A percentile compares a stretch with the other conserved stretches of the same genome.
These are phyloP conservation scores for Drosophila leontia DNA, from an alignment of 1,140 invertebrate genomes.

Conservation along the genomic window DNA sequence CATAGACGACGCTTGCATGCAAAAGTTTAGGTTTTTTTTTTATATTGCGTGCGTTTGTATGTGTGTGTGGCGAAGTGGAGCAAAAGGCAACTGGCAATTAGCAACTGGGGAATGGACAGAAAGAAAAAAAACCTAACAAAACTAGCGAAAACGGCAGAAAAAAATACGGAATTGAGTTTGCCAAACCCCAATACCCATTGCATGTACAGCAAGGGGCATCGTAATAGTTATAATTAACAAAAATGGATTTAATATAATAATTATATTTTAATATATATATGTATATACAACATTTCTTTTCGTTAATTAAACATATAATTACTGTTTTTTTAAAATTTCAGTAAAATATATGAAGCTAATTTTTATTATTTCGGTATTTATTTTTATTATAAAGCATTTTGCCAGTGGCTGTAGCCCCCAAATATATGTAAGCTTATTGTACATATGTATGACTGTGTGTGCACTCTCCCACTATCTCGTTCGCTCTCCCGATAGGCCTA, in stretches of 20 bases:
- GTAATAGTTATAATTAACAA: neutral
- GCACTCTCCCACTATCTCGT: slow-evolving; percentile 13
- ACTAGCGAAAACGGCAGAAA: slow-evolving; percentile 27
- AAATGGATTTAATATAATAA: neutral
- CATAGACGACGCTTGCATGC: slow-evolving; percentile 50
- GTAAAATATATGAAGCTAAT: too few species aligned
- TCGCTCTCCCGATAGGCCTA: slow-evolving; percentile 30
- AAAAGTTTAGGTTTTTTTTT: slow-evolving; percentile 54
- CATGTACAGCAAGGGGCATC: slow-evolving; percentile 8
- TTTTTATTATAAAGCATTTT: neutral
- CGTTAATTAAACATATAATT: neutral
- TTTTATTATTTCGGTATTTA: neutral
- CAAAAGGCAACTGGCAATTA: slow-evolving; percentile 63
- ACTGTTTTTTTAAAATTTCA: too few species aligned
- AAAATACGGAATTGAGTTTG: slow-evolving; percentile 39
- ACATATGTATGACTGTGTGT: slow-evolving; percentile 16
- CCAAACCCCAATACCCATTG: slow-evolving; percentile 42
- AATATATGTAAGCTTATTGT: slow-evolving; percentile 18
- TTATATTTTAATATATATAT: too few species aligned
- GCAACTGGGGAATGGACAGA: slow-evolving; percentile 46
- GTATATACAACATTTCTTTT: neutral
- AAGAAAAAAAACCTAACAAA: slow-evolving; percentile 26
- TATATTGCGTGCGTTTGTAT: slow-evolving; percentile 18
- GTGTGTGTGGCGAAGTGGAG: slow-evolving; percentile 50
- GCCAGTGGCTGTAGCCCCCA: neutral